These are phyloP conservation scores for Eucriotettix oculatus DNA, from an alignment of 2,888 invertebrate genomes.

Conservation along the genomic window DNA sequence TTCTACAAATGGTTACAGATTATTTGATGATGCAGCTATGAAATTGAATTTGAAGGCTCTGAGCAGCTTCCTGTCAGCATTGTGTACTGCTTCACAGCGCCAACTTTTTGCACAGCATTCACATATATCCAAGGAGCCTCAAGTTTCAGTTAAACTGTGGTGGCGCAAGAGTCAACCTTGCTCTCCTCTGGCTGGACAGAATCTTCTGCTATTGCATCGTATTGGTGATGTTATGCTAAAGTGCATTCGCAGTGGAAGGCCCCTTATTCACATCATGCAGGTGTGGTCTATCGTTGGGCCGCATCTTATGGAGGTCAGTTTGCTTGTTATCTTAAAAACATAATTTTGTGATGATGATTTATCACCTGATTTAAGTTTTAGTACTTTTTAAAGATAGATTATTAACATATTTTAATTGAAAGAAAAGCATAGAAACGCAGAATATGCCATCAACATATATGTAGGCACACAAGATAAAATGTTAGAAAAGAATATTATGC, in stretches of 20 bases:
- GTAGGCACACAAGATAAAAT: too few species aligned
- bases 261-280: constrained; percentile 78
- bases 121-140: neutral
- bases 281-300: constrained; percentile 84
- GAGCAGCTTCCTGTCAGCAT: constrained; percentile 60
- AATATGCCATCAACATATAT: too few species aligned
- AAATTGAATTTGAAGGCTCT: constrained; percentile 73
- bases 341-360: too few species aligned
- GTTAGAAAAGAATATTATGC: too few species aligned
- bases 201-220: constrained; percentile 51
- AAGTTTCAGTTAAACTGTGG: constrained; percentile 23
- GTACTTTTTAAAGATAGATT: too few species aligned
- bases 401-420: too few species aligned
- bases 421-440: too few species aligned
- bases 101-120: constrained; percentile 37
- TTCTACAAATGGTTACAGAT: constrained; percentile 23
- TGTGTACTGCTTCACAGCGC: constrained; percentile 73
- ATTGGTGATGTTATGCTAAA: constrained; percentile 78
- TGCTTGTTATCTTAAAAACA: too few species aligned
- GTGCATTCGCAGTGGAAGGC: constrained; percentile 71
- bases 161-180: constrained; percentile 18
- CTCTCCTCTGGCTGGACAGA: constrained; percentile 13
- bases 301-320: constrained; percentile 76
- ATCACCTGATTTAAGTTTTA: too few species aligned
- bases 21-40: constrained; percentile 79